These are phyloP conservation scores for Tipula lateralis DNA, from an alignment of 2,888 invertebrate genomes.

Conservation along the genomic window DNA sequence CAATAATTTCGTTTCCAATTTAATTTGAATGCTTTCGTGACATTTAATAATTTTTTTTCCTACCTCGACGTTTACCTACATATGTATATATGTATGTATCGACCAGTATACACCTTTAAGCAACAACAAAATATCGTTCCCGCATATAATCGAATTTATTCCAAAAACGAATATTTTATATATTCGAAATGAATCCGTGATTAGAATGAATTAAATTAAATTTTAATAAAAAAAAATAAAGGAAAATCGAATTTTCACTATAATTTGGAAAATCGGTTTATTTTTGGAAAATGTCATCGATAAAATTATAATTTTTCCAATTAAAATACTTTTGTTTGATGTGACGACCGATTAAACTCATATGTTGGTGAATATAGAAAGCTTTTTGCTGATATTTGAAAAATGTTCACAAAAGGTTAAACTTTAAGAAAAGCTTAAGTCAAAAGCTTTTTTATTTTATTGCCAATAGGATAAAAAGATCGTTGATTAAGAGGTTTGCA, in stretches of 20 bases:
- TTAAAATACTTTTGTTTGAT: background rate
- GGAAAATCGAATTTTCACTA: background rate
- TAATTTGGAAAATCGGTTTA: background rate
- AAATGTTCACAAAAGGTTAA: no score
- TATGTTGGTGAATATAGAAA: no score
- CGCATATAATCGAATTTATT: background rate
- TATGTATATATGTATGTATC: background rate
- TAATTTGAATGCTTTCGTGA: conserved; percentile 24
- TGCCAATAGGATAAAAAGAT: no score
- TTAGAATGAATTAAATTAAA: conserved; percentile 11
- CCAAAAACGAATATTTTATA: background rate
- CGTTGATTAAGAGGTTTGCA: no score
- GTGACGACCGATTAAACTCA: no score
- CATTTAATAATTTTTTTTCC: conserved; percentile 1
- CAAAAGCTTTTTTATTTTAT: no score
- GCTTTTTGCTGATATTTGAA: no score
- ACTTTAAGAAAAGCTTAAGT: no score
- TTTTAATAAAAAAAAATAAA: background rate
- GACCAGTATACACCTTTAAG: background rate
- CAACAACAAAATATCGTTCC: background rate
- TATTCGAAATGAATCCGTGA: background rate
- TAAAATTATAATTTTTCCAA: background rate
- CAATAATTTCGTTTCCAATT: conserved; percentile 3
- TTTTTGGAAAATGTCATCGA: background rate
- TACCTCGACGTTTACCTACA: background rate